phyloP scores from a whole-genome alignment of 1,140 invertebrate genomes.

The Dendrolimus kikuchii region DNA sequence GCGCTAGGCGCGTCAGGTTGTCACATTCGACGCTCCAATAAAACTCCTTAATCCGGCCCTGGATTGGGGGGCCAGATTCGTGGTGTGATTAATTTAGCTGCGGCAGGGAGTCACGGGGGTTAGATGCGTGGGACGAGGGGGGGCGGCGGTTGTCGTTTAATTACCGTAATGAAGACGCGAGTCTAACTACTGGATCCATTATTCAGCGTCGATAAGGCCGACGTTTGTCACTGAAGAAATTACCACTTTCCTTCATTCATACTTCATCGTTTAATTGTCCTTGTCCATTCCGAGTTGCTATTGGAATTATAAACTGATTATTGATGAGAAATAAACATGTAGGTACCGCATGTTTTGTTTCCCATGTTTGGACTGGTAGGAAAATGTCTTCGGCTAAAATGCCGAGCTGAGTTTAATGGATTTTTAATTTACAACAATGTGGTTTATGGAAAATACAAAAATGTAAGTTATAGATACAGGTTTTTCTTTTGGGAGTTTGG shows the following conservation, averaged over 20 bases:
- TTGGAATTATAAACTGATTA: constrained; percentile 17
- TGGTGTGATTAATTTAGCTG: constrained; percentile 68
- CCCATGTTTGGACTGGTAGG: too few relatives aligned
- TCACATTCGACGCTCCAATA: constrained; percentile 61
- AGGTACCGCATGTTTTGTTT: neutral
- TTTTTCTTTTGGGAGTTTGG: too few relatives aligned
- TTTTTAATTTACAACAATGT: too few relatives aligned
- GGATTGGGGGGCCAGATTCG: constrained; percentile 66
- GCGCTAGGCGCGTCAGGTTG: constrained; percentile 31
- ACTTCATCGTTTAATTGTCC: constrained; percentile 54
- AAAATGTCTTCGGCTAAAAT: too few relatives aligned
- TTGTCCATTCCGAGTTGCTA: constrained; percentile 1
- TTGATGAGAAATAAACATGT: constrained; percentile 15
- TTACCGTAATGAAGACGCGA: constrained; percentile 67
- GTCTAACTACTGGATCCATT: constrained; percentile 62
- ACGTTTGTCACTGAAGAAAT: constrained; percentile 63
- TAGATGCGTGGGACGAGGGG: constrained; percentile 15
- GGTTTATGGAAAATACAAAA: too few relatives aligned
- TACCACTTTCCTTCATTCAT: constrained; percentile 65
- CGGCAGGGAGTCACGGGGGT: constrained; percentile 8
- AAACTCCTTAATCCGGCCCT: constrained; percentile 67
- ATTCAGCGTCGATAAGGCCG: constrained; percentile 61
- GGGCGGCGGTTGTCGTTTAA: constrained; percentile 40
- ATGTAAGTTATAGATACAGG: too few relatives aligned
- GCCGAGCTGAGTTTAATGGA: too few relatives aligned